These are phyloP conservation scores for Ectemnius cavifrons DNA, from an alignment of 2,888 invertebrate species.

Conservation along the genomic window DNA sequence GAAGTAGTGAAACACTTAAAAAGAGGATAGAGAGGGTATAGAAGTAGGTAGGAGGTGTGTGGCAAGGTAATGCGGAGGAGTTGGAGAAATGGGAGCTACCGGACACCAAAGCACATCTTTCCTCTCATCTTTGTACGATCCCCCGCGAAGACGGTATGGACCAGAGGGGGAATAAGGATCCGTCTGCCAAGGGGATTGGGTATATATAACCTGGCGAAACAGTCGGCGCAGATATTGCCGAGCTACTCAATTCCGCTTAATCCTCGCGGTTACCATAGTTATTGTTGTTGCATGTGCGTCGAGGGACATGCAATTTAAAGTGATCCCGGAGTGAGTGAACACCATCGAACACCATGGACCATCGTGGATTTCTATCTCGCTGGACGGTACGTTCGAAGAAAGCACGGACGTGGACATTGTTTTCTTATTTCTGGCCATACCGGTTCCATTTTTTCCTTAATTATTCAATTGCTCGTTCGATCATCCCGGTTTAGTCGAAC, in stretches of 20 bases:
- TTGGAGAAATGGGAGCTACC: constrained; percentile 17
- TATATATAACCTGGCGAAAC: constrained; percentile 46
- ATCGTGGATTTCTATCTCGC: constrained; percentile 30
- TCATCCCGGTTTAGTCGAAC: too few species aligned
- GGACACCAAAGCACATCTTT: neutral
- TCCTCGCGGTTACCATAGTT: constrained; percentile 14
- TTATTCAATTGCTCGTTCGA: too few species aligned
- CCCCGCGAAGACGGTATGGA: constrained; percentile 17
- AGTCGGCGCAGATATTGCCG: constrained; percentile 34
- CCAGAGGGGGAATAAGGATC: constrained; percentile 41
- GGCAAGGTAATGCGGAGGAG: neutral
- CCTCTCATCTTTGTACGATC: constrained; percentile 7
- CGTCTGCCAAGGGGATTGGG: constrained; percentile 25
- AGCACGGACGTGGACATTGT: neutral
- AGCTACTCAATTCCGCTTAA: constrained; percentile 40
- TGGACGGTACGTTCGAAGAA: constrained; percentile 47
- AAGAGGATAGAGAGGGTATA: neutral
- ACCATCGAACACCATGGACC: constrained; percentile 39
- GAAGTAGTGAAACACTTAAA: neutral
- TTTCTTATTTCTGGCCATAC: too few species aligned
- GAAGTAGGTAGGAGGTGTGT: neutral
- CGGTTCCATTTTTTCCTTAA: too few species aligned
- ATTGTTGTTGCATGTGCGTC: constrained; percentile 26
- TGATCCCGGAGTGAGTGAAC: constrained; percentile 37
- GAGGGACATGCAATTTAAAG: constrained; percentile 45